Percentiles rank a stretch among this genome's conserved stretches.
phyloP scores from a whole-genome alignment of 2,797 vertebrate species.

The Muscicapa comitata region DNA sequence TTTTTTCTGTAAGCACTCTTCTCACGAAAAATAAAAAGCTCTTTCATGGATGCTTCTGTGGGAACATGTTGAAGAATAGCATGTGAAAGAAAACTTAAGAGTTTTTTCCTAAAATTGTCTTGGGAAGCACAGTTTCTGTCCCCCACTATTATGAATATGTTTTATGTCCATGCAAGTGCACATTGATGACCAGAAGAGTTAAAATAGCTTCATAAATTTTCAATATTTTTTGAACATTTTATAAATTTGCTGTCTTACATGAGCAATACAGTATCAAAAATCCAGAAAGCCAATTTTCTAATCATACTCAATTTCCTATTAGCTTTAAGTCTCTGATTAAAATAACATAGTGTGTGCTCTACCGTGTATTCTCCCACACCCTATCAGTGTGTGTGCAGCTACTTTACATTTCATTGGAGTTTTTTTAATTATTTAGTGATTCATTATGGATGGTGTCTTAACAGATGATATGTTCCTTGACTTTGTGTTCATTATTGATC shows the following conservation, averaged over 20 bases:
- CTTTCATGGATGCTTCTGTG: background rate
- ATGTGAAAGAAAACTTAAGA: background rate
- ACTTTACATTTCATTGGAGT: background rate
- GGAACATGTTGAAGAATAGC: background rate
- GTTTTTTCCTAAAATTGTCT: background rate
- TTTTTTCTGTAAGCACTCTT: background rate
- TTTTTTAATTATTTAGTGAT: background rate
- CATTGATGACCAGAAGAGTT: background rate
- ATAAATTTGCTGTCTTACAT: rapidly evolving
- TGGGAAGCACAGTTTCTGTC: background rate
- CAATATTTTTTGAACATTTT: background rate
- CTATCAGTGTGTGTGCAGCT: background rate
- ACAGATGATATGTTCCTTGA: background rate
- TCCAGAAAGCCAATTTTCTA: background rate
- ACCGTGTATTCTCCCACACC: rapidly evolving
- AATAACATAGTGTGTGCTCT: background rate
- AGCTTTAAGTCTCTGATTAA: background rate
- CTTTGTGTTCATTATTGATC: background rate
- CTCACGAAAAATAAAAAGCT: background rate
- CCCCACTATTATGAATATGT: background rate
- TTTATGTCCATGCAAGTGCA: background rate
- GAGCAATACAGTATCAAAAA: background rate
- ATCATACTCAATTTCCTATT: background rate
- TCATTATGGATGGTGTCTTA: background rate
- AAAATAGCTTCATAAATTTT: background rate